Percentiles rank a stretch among this genome's conserved stretches.
Evolutionary conservation across 2,113 vertebrate genomes (phyloP).

Genomic region (Antechinus flavipes): DNA sequence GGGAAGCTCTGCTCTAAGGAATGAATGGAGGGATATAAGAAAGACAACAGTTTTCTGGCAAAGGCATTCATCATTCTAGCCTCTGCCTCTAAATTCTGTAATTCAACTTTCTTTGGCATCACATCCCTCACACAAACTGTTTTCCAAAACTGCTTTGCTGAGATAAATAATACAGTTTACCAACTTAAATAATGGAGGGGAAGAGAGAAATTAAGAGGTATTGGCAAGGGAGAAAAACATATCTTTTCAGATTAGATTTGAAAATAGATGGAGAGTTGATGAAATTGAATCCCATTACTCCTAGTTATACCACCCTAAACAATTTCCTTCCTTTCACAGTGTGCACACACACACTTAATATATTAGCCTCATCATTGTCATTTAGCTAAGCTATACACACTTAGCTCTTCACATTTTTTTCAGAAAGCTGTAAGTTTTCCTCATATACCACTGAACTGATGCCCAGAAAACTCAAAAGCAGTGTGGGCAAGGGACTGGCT

Average conservation of each 20-base stretch:
- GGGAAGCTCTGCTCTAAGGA: neutral
- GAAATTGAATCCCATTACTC: conserved; percentile 68
- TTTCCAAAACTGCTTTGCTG: conserved; percentile 20
- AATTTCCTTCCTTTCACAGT: neutral
- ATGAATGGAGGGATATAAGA: neutral
- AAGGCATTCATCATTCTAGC: conserved; percentile 23
- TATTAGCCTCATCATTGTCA: conserved; percentile 24
- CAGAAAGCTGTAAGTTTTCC: neutral
- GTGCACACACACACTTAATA: rapidly evolving
- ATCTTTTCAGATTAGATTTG: conserved; percentile 69
- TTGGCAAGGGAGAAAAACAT: conserved; percentile 59
- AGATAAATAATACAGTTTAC: conserved; percentile 67
- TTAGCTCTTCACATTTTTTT: neutral
- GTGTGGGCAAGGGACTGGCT: neutral
- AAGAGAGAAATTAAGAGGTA: conserved; percentile 79
- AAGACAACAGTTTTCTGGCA: neutral
- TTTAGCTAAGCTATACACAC: neutral
- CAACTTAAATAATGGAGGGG: conserved; percentile 58
- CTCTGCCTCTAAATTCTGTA: conserved; percentile 39
- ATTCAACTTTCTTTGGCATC: conserved; percentile 50
- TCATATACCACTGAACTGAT: neutral
- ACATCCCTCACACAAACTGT: conserved; percentile 35
- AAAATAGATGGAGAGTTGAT: conserved; percentile 64
- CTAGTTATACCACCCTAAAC: conserved; percentile 62
- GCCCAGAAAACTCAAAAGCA: neutral